A percentile compares a stretch with the other conserved stretches of the same genome.
These are phyloP conservation scores for Tauraco hartlaubi DNA, from an alignment of 2,797 vertebrate species.

Conservation along the genomic window DNA sequence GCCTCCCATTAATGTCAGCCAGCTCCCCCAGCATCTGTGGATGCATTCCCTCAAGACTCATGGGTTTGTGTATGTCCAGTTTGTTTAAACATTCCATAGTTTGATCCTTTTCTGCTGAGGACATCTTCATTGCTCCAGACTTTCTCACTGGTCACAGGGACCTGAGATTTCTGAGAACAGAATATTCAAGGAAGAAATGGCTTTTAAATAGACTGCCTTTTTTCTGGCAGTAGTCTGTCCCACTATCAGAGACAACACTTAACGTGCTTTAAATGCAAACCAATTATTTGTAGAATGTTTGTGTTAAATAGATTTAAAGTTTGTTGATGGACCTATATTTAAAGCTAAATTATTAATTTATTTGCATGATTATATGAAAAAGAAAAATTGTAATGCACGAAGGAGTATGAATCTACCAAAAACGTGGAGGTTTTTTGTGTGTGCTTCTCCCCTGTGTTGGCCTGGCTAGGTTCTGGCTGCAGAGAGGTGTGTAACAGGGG, in stretches of 20 bases:
- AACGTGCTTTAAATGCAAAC: background rate
- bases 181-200: background rate
- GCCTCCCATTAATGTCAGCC: background rate
- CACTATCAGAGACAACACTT: background rate
- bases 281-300: background rate
- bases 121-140: background rate
- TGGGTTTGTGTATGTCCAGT: background rate
- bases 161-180: background rate
- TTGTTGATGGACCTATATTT: background rate
- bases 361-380: background rate
- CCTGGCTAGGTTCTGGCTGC: background rate
- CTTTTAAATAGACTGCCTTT: background rate
- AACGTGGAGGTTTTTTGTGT: background rate
- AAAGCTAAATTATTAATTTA: background rate
- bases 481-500: background rate
- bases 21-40: background rate
- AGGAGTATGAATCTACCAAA: background rate
- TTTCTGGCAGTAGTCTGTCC: background rate
- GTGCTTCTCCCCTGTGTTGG: background rate
- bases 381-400: background rate
- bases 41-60: background rate
- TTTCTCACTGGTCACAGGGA: background rate
- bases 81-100: background rate
- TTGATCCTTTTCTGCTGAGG: background rate
- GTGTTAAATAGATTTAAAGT: background rate